Conservation (phyloP, 2,113 vertebrate genomes). For the Oostethus manadensis region DNA sequence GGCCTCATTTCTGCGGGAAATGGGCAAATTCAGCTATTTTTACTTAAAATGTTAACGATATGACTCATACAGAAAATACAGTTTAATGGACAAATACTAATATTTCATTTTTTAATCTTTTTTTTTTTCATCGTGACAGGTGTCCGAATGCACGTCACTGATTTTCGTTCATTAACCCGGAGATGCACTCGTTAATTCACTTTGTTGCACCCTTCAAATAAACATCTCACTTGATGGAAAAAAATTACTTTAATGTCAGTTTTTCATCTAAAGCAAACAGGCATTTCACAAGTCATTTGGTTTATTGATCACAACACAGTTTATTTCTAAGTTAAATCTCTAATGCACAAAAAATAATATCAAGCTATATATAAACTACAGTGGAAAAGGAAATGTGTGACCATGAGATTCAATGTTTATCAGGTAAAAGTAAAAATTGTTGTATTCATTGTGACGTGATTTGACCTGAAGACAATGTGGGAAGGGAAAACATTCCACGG, state of each 20-base stretch:
- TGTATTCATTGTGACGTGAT: conserved; percentile 32
- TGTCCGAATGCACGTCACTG: background rate
- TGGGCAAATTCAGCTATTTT: no score
- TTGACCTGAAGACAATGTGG: conserved; percentile 51
- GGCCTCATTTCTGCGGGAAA: no score
- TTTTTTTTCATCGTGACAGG: no score
- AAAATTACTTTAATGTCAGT: conserved; percentile 65
- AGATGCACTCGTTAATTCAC: background rate
- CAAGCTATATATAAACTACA: background rate
- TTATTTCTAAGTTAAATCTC: conserved; percentile 20
- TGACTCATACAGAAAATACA: no score
- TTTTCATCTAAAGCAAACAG: conserved; percentile 56
- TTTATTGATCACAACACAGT: conserved; percentile 33
- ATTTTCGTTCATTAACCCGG: background rate
- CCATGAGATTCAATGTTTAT: conserved; percentile 11
- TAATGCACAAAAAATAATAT: background rate
- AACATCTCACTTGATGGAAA: conserved; percentile 40
- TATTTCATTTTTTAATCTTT: no score
- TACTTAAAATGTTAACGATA: no score
- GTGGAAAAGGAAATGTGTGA: conserved; percentile 1
- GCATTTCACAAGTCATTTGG: conserved; percentile 37
- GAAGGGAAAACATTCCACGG: conserved; percentile 43
- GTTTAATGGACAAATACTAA: no score
- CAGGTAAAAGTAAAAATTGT: conserved; percentile 48
- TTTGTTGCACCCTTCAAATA: background rate